Evolutionary conservation across 1,140 invertebrate species (phyloP).

Genomic region (Drosophila lacertosa): DNA sequence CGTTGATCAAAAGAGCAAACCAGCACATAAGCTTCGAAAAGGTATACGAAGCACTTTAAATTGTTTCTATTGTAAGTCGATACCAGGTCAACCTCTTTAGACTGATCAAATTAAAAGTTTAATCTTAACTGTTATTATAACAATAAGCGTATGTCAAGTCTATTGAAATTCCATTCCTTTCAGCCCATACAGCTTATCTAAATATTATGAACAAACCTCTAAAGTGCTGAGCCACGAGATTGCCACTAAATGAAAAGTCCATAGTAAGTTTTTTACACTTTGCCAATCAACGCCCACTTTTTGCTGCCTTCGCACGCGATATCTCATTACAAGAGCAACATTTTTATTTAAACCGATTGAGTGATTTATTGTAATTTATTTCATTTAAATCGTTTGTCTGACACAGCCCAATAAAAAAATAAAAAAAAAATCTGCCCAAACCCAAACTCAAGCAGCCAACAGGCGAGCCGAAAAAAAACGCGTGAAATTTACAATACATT

Average conservation of each 20-base stretch:
- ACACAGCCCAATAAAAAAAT: constrained; percentile 49
- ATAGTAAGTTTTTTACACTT: constrained; percentile 3
- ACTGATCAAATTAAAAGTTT: no score
- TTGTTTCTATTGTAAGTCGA: no score
- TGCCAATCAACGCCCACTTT: constrained; percentile 4
- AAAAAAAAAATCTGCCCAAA: constrained; percentile 26
- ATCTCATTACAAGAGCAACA: constrained; percentile 76
- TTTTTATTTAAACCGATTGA: constrained; percentile 79
- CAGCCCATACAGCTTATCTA: neutral
- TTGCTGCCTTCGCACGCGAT: constrained; percentile 35
- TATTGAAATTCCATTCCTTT: neutral
- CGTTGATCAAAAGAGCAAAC: constrained; percentile 1
- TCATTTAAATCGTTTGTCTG: constrained; percentile 81
- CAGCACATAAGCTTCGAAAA: neutral
- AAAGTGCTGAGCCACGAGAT: no score
- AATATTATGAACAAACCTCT: neutral
- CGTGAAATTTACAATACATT: constrained; percentile 72
- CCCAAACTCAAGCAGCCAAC: constrained; percentile 31
- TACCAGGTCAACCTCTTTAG: no score
- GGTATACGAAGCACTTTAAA: no score
- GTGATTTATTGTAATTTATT: constrained; percentile 79
- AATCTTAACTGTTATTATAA: no score
- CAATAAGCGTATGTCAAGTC: no score
- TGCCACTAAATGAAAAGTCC: neutral
- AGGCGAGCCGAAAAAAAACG: constrained; percentile 51